Percentiles rank a stretch among this genome's conserved stretches.
phyloP scores from a whole-genome alignment of 2,888 invertebrate genomes.

The Diarsia brunnea region DNA sequence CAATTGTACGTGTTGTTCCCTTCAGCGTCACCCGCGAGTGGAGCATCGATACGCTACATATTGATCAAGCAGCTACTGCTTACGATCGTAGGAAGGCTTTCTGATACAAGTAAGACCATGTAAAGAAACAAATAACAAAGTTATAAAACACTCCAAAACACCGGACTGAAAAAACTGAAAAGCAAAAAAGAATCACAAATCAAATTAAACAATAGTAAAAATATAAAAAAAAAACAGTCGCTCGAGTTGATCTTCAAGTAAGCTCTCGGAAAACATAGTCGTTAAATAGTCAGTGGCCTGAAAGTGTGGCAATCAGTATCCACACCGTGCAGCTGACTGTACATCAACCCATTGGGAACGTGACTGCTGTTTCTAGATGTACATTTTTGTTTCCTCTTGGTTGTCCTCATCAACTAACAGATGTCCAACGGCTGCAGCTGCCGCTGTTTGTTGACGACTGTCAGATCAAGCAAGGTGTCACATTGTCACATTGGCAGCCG shows the following conservation, averaged over 20 bases:
- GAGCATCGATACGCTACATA: slow-evolving; percentile 4
- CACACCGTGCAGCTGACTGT: background rate
- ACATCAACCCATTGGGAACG: background rate
- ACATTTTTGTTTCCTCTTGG: background rate
- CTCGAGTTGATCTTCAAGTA: too few relatives aligned
- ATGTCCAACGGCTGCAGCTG: too few relatives aligned
- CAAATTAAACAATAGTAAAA: too few relatives aligned
- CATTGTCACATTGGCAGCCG: background rate
- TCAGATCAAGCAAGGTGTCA: background rate
- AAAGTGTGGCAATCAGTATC: too few relatives aligned
- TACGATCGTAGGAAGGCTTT: background rate
- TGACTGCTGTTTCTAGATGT: background rate
- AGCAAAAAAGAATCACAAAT: too few relatives aligned
- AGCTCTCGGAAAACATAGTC: too few relatives aligned
- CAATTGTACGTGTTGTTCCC: background rate
- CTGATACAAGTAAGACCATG: background rate
- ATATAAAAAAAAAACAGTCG: too few relatives aligned
- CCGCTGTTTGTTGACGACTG: slow-evolving; percentile 8
- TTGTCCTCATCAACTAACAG: background rate
- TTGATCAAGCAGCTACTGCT: slow-evolving; percentile 6
- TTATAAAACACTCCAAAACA: too few relatives aligned
- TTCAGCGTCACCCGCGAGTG: background rate
- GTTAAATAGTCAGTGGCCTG: too few relatives aligned
- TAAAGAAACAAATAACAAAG: background rate
- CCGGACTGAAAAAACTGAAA: too few relatives aligned